Percentiles rank a stretch among this genome's conserved stretches.
Evolutionary conservation across 2,888 invertebrate species (phyloP).

Genomic region (Incurvaria masculella): DNA sequence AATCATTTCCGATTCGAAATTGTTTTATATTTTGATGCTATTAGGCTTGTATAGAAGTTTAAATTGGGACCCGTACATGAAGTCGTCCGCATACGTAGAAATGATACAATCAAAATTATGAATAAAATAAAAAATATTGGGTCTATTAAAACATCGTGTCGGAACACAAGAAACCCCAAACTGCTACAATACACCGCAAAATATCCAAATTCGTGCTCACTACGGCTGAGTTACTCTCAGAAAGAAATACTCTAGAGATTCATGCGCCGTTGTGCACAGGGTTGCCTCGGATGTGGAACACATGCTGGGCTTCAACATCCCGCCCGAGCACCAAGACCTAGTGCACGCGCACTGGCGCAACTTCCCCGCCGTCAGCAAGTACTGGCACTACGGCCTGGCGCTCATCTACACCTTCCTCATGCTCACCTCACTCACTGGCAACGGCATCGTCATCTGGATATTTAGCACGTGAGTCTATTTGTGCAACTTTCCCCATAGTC

Average conservation of each 20-base stretch:
- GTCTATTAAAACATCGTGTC: no score
- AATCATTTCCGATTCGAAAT: no score
- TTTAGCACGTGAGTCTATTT: constrained; percentile 62
- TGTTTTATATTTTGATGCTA: no score
- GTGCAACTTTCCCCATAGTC: constrained; percentile 63
- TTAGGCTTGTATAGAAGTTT: no score
- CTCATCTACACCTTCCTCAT: constrained; percentile 63
- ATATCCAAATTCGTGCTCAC: no score
- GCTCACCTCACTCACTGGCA: constrained; percentile 61
- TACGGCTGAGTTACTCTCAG: no score
- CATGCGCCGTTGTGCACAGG: constrained; percentile 22
- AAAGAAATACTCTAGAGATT: background rate
- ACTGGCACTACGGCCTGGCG: constrained; percentile 63
- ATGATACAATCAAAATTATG: no score
- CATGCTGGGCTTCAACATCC: constrained; percentile 67
- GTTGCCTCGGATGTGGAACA: constrained; percentile 43
- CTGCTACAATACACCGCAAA: no score
- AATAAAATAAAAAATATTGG: no score
- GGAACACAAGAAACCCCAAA: no score
- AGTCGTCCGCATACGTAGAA: no score
- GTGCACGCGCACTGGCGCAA: constrained; percentile 70
- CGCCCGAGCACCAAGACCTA: constrained; percentile 60
- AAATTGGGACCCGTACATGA: no score
- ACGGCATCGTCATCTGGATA: constrained; percentile 70
- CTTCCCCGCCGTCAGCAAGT: constrained; percentile 63